Evolutionary conservation across 2,113 vertebrate genomes (phyloP).

Genomic region (Australoheros scitulus): DNA sequence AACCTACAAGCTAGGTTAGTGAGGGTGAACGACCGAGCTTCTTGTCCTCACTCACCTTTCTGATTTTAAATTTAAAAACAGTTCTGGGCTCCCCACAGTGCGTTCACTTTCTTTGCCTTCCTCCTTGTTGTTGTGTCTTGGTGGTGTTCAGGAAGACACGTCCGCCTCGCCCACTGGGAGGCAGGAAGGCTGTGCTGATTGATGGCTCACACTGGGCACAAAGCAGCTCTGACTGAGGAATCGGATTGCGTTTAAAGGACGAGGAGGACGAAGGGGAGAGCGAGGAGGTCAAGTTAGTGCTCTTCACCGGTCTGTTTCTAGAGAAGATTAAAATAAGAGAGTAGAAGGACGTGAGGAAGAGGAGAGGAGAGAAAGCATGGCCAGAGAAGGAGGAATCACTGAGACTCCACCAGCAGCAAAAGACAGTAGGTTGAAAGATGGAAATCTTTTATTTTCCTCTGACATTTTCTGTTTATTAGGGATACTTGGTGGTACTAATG

Average conservation of each 20-base stretch:
- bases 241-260: not conserved
- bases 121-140: slow-evolving; percentile 36
- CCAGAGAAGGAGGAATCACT: not conserved
- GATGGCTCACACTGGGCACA: not conserved
- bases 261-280: not conserved
- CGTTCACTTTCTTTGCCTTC: not conserved
- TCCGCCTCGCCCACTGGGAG: slow-evolving; percentile 31
- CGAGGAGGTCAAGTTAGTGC: not conserved
- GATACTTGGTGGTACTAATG: not conserved
- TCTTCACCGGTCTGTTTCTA: not conserved
- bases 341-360: not conserved
- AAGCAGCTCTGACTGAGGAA: not conserved
- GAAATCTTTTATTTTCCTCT: not conserved
- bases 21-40: not conserved
- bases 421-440: not conserved
- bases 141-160: slow-evolving; percentile 33
- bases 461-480: not conserved
- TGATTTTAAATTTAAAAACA: not conserved
- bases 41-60: not conserved
- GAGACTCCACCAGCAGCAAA: not conserved
- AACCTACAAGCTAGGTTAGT: not conserved
- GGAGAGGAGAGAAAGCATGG: slow-evolving; percentile 18
- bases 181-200: slow-evolving; percentile 35
- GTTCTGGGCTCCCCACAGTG: not conserved
- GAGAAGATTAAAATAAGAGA: not conserved